phyloP scores from a whole-genome alignment of 2,113 vertebrate genomes.

The Oenanthe oenanthe region DNA sequence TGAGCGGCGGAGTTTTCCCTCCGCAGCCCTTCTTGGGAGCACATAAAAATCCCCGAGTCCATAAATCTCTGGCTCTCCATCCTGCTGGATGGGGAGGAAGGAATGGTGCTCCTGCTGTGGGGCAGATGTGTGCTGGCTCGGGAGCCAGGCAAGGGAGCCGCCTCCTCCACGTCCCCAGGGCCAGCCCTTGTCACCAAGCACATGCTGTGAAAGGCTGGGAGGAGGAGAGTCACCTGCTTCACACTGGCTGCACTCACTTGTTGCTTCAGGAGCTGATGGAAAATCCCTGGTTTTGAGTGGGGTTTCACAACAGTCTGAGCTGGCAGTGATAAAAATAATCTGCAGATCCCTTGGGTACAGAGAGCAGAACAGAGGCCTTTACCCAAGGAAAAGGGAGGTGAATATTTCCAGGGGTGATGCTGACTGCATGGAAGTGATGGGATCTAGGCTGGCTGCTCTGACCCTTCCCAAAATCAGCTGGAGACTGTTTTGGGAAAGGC shows the following conservation, averaged over 20 bases:
- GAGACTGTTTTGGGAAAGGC: background rate
- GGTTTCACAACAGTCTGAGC: background rate
- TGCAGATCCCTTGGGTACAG: background rate
- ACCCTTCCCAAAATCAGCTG: background rate
- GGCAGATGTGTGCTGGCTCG: conserved; percentile 51
- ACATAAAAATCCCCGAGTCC: conserved; percentile 51
- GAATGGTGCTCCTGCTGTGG: conserved; percentile 16
- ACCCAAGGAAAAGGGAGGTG: background rate
- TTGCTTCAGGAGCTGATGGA: background rate
- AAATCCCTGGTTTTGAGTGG: background rate
- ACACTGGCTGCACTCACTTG: background rate
- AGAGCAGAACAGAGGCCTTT: background rate
- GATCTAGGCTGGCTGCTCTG: background rate
- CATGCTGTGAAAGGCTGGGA: background rate
- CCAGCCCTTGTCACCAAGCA: background rate
- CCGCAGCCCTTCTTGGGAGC: conserved; percentile 41
- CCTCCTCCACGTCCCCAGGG: background rate
- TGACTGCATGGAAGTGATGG: background rate
- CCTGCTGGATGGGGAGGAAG: conserved; percentile 1
- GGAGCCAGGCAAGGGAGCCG: background rate
- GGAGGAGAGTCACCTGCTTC: conserved; percentile 8
- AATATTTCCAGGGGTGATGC: background rate
- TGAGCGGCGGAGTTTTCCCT: conserved; percentile 56
- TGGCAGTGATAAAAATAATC: background rate
- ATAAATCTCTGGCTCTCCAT: conserved; percentile 56